phyloP scores from a whole-genome alignment of 2,113 vertebrate genomes.

The Elachura formosa region DNA sequence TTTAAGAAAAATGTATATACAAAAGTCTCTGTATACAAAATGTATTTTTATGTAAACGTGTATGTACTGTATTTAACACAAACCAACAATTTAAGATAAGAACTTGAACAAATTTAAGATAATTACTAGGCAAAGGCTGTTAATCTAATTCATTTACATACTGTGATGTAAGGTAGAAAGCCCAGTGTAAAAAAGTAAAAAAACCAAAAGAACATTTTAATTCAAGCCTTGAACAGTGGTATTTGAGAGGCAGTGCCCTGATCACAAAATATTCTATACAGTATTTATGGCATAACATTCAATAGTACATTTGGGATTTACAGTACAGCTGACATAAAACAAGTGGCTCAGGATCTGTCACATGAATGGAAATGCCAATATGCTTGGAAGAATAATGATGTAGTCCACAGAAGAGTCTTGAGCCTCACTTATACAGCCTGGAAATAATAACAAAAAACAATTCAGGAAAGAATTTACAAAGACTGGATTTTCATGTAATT shows the following conservation, averaged over 20 bases:
- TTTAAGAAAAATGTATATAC: constrained; percentile 67
- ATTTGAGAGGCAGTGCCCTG: constrained; percentile 13
- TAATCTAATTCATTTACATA: neutral
- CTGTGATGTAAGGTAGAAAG: constrained; percentile 44
- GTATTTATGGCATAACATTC: constrained; percentile 37
- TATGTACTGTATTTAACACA: constrained; percentile 48
- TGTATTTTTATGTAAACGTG: constrained; percentile 63
- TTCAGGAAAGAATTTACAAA: neutral
- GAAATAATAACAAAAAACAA: constrained; percentile 35
- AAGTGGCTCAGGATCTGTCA: constrained; percentile 22
- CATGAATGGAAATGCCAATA: neutral
- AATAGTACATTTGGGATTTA: constrained; percentile 3
- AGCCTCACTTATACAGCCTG: constrained; percentile 33
- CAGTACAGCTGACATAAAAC: neutral
- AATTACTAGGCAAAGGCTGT: constrained; percentile 15
- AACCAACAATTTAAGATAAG: constrained; percentile 10
- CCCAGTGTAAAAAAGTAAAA: constrained; percentile 61
- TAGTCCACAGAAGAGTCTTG: neutral
- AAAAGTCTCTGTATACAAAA: constrained; percentile 65
- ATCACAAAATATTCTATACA: constrained; percentile 25
- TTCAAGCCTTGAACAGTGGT: constrained; percentile 50
- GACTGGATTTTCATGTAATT: neutral
- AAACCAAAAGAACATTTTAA: neutral
- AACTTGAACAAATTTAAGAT: neutral
- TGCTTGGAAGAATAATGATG: neutral